Conservation (phyloP, 2,888 invertebrate genomes). For the Oscheius sp. region DNA sequence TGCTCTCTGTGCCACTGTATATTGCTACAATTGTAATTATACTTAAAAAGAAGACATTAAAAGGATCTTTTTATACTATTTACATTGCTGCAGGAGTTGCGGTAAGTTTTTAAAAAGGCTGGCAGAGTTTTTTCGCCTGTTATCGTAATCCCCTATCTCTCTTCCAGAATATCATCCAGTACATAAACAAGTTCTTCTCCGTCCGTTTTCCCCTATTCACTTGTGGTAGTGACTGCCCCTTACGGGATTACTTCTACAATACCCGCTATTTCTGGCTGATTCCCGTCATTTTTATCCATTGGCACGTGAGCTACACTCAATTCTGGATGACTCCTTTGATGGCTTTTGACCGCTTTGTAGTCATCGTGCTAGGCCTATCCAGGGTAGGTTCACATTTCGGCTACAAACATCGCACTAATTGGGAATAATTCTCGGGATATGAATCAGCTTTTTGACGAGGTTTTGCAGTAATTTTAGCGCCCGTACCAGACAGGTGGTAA, state of each 20-base stretch:
- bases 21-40: slow-evolving; percentile 5
- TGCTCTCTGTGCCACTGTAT: slow-evolving; percentile 5
- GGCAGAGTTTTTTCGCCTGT: too few relatives aligned
- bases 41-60: not conserved
- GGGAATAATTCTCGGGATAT: too few relatives aligned
- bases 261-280: not conserved
- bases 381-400: not conserved
- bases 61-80: slow-evolving; percentile 4
- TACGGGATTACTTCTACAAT: not conserved
- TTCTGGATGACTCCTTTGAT: not conserved
- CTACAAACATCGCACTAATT: too few relatives aligned
- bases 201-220: slow-evolving; percentile 4
- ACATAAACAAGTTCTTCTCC: slow-evolving; percentile 8
- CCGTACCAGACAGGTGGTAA: not conserved
- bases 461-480: too few relatives aligned
- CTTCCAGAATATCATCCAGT: slow-evolving; percentile 3
- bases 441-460: too few relatives aligned
- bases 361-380: not conserved
- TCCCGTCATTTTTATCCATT: slow-evolving; percentile 1
- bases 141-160: too few relatives aligned
- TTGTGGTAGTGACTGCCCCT: slow-evolving; percentile 3
- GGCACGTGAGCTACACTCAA: slow-evolving; percentile 14
- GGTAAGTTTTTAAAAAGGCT: too few relatives aligned
- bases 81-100: not conserved
- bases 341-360: slow-evolving; percentile 15